Evolutionary conservation across 2,797 vertebrate species (phyloP).

Genomic region (Trachurus trachurus): DNA sequence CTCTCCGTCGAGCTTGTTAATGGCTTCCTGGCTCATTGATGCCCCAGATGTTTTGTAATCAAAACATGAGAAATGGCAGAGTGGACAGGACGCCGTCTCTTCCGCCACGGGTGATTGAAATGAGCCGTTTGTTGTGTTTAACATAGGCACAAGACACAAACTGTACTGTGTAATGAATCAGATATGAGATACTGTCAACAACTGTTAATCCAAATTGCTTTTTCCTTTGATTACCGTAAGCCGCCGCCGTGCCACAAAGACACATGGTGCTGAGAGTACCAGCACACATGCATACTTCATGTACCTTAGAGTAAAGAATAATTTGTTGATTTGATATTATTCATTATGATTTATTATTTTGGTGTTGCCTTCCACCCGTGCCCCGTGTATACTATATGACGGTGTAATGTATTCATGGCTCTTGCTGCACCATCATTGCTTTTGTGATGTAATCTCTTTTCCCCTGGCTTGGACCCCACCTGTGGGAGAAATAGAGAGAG

Average conservation of each 20-base stretch:
- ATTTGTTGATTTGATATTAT: slow-evolving; percentile 78
- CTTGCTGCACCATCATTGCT: slow-evolving; percentile 77
- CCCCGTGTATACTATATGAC: slow-evolving; percentile 61
- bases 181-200: slow-evolving; percentile 50
- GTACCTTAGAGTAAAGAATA: slow-evolving; percentile 57
- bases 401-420: slow-evolving; percentile 73
- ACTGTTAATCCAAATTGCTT: slow-evolving; percentile 51
- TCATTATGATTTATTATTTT: slow-evolving; percentile 79
- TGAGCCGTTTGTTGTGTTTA: slow-evolving; percentile 58
- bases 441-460: slow-evolving; percentile 85
- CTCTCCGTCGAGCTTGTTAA: slow-evolving; percentile 75
- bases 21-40: slow-evolving; percentile 83
- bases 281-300: slow-evolving; percentile 40
- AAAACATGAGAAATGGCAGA: slow-evolving; percentile 76
- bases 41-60: slow-evolving; percentile 82
- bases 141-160: slow-evolving; percentile 38
- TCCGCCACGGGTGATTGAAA: slow-evolving; percentile 63
- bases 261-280: slow-evolving; percentile 26
- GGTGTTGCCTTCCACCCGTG: slow-evolving; percentile 48
- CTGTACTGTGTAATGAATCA: slow-evolving; percentile 44
- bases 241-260: slow-evolving; percentile 32
- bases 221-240: slow-evolving; percentile 49
- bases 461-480: slow-evolving; percentile 82
- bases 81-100: slow-evolving; percentile 65
- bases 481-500: slow-evolving; percentile 81